Evolutionary conservation across 2,888 invertebrate species (phyloP), one percentile per base, ranked within the genome.

Genomic region (Malacosoma neustria): DNA sequence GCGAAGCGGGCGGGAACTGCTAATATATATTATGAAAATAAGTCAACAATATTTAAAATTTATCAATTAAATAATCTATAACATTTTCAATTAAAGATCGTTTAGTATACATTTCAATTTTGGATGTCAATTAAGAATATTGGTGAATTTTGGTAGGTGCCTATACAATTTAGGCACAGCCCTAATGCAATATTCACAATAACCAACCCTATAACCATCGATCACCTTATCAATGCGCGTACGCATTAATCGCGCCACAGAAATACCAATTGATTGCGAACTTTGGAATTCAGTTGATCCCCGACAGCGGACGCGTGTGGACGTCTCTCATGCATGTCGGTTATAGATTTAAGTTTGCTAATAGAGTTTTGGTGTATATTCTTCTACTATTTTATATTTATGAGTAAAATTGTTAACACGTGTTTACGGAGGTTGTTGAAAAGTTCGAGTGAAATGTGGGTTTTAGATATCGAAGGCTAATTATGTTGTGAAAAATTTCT

Each of bases 341-440:
- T 54, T 32, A 56, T 48, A n/a, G 57, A 81, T 41, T 48, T 70
- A 3, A 63, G 72, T 15, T 42, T 69, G 3, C 30, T 80, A n/a
- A 73, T 82, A 37, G 74, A 77, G 39, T 58, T 67, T 29, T 72
- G 67, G 47, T 73, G 64, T 35, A 61, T 80, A 1, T 39, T 82
- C 11, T 63, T 79, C 35, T 81, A 75, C 40, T 82, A 81, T 31
- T 76, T 72, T 43, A 62, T 80, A 36, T 76, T 81, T 48, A 42
- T 80, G 11, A 71, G 69, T 42, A 74, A 63, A 57, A 72, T 82
- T 0, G 49, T 80, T 1, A 75, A 80, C 48, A 57, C 59, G 1
- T 47, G 71, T n/a, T 22, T 82, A 1, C 43, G 55, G 0, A 50
- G 46, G 9, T 30, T 71, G 0, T 30, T 79, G 9, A 39, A 45